Percentiles rank a stretch among this genome's conserved stretches.
Conservation (phyloP, 2,888 invertebrate genomes). For the Athalia circularis region DNA sequence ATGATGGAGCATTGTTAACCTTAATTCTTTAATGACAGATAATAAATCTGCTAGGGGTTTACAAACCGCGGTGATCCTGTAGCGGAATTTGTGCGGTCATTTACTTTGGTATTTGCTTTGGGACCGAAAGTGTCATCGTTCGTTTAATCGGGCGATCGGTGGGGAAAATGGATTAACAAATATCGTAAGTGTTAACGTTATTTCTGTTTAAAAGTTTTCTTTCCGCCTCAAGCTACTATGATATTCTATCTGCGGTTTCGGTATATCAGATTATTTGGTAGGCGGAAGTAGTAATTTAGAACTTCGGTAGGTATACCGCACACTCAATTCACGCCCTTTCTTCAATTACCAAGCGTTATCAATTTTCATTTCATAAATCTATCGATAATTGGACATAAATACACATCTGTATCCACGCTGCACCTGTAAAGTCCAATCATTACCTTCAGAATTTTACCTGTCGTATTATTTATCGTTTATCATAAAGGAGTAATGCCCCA, state of each 20-base stretch:
- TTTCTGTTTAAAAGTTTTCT: not conserved
- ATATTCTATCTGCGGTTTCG: not conserved
- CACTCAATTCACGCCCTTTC: too few relatives aligned
- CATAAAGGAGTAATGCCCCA: too few relatives aligned
- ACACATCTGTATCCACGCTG: too few relatives aligned
- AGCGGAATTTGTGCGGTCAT: not conserved
- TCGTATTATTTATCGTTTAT: too few relatives aligned
- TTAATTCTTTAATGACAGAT: slow-evolving; percentile 43
- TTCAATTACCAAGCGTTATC: not conserved
- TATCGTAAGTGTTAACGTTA: not conserved
- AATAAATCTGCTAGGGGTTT: not conserved
- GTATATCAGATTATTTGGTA: not conserved
- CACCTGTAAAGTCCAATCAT: too few relatives aligned
- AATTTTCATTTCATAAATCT: not conserved
- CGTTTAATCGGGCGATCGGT: not conserved
- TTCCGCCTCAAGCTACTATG: not conserved
- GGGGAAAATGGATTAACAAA: not conserved
- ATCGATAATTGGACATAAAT: not conserved
- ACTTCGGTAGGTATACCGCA: too few relatives aligned
- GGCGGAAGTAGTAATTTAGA: slow-evolving; percentile 21
- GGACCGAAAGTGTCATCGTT: slow-evolving; percentile 1
- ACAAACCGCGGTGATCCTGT: not conserved
- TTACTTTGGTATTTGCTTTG: not conserved
- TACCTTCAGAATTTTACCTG: too few relatives aligned
- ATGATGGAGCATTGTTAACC: slow-evolving; percentile 38